phyloP scores from a whole-genome alignment of 2,113 vertebrate species.

The Anarrhichthys ocellatus region DNA sequence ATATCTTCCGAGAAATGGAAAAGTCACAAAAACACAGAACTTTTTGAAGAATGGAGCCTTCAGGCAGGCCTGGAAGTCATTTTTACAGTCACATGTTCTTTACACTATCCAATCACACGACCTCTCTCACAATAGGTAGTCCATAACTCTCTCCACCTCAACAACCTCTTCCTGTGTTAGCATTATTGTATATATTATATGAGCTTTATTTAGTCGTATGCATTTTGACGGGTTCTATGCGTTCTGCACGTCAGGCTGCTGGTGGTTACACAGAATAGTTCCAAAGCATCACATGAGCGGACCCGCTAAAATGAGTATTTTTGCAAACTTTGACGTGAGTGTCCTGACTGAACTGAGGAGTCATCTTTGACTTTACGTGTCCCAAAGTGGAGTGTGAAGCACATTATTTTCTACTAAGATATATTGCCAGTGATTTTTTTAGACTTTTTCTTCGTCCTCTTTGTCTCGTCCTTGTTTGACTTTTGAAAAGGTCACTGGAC shows the following conservation, averaged over 20 bases:
- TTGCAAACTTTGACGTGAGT: not conserved
- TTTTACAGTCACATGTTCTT: not conserved
- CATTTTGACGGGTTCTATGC: not conserved
- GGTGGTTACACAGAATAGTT: not conserved
- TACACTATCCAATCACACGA: not conserved
- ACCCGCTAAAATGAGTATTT: not conserved
- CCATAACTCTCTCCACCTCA: not conserved
- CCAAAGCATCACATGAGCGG: not conserved
- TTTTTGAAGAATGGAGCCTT: not conserved
- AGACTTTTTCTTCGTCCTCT: not conserved
- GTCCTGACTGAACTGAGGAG: not conserved
- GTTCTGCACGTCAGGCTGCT: not conserved
- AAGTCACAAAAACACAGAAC: not conserved
- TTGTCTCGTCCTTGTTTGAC: not conserved
- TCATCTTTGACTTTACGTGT: not conserved
- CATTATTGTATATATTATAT: not conserved
- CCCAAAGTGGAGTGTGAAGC: not conserved
- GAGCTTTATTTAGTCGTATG: not conserved
- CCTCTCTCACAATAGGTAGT: not conserved
- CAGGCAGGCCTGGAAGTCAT: not conserved
- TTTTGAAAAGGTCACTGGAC: not conserved
- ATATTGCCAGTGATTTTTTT: not conserved
- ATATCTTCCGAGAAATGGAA: constrained; percentile 8
- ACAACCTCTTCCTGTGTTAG: not conserved
- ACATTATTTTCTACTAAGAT: not conserved